Base-by-base conservation (phyloP, 2,113 vertebrate species). In the Lota lota region DNA sequence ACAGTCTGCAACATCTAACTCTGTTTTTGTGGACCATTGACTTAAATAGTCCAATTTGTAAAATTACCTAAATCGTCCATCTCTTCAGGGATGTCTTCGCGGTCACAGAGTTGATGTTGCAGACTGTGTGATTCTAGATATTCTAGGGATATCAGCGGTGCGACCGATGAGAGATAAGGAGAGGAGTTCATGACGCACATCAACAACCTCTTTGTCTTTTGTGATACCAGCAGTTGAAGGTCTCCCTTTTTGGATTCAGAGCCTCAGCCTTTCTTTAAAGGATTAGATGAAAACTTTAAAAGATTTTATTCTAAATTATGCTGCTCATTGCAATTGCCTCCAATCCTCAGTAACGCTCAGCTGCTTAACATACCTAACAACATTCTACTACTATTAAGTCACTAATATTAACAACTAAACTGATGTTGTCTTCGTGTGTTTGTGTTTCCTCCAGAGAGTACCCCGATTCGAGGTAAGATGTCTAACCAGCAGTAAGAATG, bases 391-490 rank as follows among this genome's bases (percentile, higher is more conserved):
- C 67, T 78, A 80, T 76, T 83, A 77, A 83, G 53, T 15, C 74
- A 78, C 77, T 87, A 87, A 88, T 77, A 53, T 64, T 83, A 47
- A 47, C 70, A 87, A 88, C 82, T 91, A 87, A 90, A 90, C 88
- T 91, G 79, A 89, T 88, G 88, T 83, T 92, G 84, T 91, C 83
- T 93, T 87, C 88, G 22, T 87, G 84, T 89, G 83, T 89, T 86
- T 91, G 85, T 92, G 81, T 91, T 84, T 90, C 82, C 92, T 95
- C 88, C 96, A 99, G 97, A 95, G 95, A 93, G 94, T 94, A 98
- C 97, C 87, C 97, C 97, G 36, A 98, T 99, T 88, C 93, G 95
- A 99, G 97, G 97, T 99, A 99, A 98, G 97, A 90, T 64, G 71
- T 78, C 74, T 77, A 85, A 72, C 63, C 68, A 72, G 75, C 61